Evolutionary conservation across 2,113 vertebrate species (phyloP), one percentile per base, ranked within the genome.

Genomic region (Cygnus atratus): DNA sequence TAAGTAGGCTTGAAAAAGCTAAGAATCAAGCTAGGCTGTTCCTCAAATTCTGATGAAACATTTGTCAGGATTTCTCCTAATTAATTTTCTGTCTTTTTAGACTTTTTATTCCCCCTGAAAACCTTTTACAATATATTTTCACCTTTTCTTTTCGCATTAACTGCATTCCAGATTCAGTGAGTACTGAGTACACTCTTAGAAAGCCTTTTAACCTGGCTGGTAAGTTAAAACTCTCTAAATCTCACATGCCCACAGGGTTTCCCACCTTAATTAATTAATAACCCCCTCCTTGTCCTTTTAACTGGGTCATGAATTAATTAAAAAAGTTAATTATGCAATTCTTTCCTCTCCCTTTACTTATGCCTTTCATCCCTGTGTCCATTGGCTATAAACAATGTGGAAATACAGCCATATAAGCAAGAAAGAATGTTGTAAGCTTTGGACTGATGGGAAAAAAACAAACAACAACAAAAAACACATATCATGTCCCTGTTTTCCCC

Each of bases 241-340:
- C 96, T 96, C 97, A 96, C 92, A 96, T 96, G 95, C 96, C 97
- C 94, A 96, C 82, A 96, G 95, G 97, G 94, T 96, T 96, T 96
- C 95, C 95, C 95, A 96, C 97, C 95, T 96, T 97, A 97, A 97
- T 97, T 97, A 97, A 97, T 97, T 97, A 97, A 96, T 97, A 97
- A 97, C 97, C 95, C 96, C 35, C 90, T 97, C 97, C 92, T 96
- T 97, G 96, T 97, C 96, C 96, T 97, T 95, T 97, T 96, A 97
- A 97, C 96, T 97, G 95, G 97, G 97, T 97, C 97, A 97, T 97
- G 97, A 97, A 97, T 97, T 97, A 97, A 97, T 97, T 97, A 96
- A 1, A 93, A 96, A 97, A 96, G 96, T 97, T 97, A 97, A 97
- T 97, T 97, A 97, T 97, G 91, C 96, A 90, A 93, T 96, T 96